Conservation (phyloP, 1,140 invertebrate genomes). For the Parapsyche elsis region DNA sequence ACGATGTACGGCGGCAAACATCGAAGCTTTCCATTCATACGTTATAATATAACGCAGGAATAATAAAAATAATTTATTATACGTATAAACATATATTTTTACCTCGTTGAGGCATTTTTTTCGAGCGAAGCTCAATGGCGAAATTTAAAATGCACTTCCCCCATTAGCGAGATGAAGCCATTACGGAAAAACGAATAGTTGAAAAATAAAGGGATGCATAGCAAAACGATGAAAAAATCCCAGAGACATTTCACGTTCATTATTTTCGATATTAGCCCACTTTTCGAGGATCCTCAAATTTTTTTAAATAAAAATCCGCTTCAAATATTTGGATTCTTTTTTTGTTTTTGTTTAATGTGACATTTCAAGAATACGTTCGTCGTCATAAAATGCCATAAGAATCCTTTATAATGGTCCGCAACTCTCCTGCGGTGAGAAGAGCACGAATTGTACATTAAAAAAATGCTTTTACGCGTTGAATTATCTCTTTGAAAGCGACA, state of each 20-base stretch:
- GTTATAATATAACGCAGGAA: too few species aligned
- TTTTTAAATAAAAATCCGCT: too few species aligned
- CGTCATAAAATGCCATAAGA: not conserved
- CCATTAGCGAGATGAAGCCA: constrained; percentile 31
- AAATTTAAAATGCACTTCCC: constrained; percentile 32
- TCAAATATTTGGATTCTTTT: not conserved
- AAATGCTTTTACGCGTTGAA: constrained; percentile 18
- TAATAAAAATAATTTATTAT: too few species aligned
- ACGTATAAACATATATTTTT: too few species aligned
- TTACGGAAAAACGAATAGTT: constrained; percentile 20
- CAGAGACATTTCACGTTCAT: not conserved
- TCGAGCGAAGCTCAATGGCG: not conserved
- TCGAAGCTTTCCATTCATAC: too few species aligned
- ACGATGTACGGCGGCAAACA: too few species aligned
- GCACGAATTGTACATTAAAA: constrained; percentile 15
- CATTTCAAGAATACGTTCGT: not conserved
- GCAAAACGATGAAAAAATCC: not conserved
- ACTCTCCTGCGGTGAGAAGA: not conserved
- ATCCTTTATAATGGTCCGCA: constrained; percentile 24
- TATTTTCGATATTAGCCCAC: constrained; percentile 7
- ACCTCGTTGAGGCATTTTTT: not conserved
- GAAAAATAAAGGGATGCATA: not conserved
- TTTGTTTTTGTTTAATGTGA: not conserved
- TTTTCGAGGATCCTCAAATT: not conserved
- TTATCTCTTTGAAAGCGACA: constrained; percentile 21